phyloP scores from a whole-genome alignment of 2,888 invertebrate genomes.

The Dicycla oo region DNA sequence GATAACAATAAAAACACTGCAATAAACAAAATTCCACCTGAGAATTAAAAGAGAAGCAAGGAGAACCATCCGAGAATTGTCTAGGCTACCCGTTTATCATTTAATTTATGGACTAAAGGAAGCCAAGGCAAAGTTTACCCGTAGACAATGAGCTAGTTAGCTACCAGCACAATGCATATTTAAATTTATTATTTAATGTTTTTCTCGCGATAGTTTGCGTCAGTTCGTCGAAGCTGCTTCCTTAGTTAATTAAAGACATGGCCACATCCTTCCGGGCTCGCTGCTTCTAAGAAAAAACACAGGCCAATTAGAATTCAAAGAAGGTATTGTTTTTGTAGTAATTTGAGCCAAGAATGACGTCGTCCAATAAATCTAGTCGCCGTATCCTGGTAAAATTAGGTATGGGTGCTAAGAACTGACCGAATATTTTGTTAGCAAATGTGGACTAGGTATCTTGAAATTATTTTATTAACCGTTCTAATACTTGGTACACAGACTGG shows the following conservation, averaged over 20 bases:
- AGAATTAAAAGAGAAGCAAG: constrained; percentile 14
- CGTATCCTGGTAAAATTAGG: constrained; percentile 32
- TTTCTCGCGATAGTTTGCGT: constrained; percentile 34
- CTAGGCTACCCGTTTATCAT: constrained; percentile 28
- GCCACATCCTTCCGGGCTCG: constrained; percentile 59
- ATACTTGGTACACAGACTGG: neutral
- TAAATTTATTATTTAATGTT: constrained; percentile 39
- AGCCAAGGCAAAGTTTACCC: constrained; percentile 15
- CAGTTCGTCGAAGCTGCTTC: constrained; percentile 44
- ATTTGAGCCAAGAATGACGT: constrained; percentile 52
- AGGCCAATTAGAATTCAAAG: constrained; percentile 59
- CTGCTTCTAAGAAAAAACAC: constrained; percentile 53
- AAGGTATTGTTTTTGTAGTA: constrained; percentile 64
- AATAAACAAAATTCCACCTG: constrained; percentile 5
- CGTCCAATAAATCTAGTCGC: constrained; percentile 41
- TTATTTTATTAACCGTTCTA: neutral
- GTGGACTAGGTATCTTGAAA: neutral
- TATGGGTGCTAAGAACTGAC: neutral
- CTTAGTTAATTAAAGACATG: constrained; percentile 55
- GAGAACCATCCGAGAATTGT: constrained; percentile 1
- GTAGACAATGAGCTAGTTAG: constrained; percentile 46
- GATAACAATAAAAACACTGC: neutral
- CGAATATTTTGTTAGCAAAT: neutral
- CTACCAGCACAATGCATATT: constrained; percentile 20
- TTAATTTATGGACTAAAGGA: constrained; percentile 26